Base-by-base conservation (phyloP, 2,113 vertebrate genomes). In the Callaeas wilsoni region DNA sequence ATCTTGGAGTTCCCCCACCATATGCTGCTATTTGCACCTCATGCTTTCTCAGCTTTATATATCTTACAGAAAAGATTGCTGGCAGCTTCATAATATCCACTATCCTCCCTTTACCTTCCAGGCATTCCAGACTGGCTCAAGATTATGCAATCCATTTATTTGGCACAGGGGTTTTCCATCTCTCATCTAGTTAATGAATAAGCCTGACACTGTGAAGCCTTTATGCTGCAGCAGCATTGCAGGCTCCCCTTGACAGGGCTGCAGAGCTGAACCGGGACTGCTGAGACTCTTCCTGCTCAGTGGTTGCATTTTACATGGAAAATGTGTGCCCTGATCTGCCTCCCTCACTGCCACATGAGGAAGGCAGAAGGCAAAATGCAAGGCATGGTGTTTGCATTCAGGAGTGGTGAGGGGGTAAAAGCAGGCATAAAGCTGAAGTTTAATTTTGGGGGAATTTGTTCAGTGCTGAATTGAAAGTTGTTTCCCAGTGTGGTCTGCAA, bases 341-440 rank as follows among this genome's bases (percentile, higher is more conserved):
- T 33, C 23, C 32, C 63, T 55, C 16, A 9, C 2, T 11, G 57
- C 44, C 19, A 14, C 0, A 0, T 12, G 30, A 20, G 25, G 30
- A 76, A n/a, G 49, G 12, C 15, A 74, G n/a, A 53, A 62, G 26
- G 64, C 22, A 50, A 91, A 71, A 87, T 49, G n/a, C 25, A 56
- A 83, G 37, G 9, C 10, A 1, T 6, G 10, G 13, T 8, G 11
- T 22, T 91, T 50, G n/a, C n/a, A n/a, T n/a, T n/a, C n/a, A n/a
- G 27, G 35, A 87, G 39, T 18, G 29, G 21, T 67, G 35, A 77
- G 19, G 8, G 73, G 17, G 23, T 25, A 35, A 89, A 70, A 56
- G 16, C 33, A 68, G 41, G 12, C 11, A 60, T 47, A 35, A 74
- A 55, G 5, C 6, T 65, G 20, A 65, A 50, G 11, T 27, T 87